A percentile compares a stretch with the other conserved stretches of the same genome.
Conservation (phyloP, 1,140 invertebrate genomes). For the Pseudoatta argentina region DNA sequence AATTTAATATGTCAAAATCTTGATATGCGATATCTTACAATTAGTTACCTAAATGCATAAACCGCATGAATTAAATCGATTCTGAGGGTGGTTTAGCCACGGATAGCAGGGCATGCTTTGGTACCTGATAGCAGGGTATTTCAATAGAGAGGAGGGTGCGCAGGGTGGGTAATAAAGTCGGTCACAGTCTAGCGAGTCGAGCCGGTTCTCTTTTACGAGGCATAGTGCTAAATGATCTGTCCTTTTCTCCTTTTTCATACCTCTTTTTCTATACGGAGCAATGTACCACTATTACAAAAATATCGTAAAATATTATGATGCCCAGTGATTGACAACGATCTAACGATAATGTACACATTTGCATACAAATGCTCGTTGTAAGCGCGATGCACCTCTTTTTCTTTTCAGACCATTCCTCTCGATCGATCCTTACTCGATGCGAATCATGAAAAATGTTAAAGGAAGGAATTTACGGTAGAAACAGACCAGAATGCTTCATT, state of each 20-base stretch:
- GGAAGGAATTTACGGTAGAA: conserved; percentile 44
- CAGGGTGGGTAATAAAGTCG: conserved; percentile 70
- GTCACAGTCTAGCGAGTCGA: conserved; percentile 76
- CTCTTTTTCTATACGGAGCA: conserved; percentile 43
- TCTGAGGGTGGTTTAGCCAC: not conserved
- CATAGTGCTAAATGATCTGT: conserved; percentile 81
- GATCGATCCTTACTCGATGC: conserved; percentile 19
- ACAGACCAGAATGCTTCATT: conserved; percentile 44
- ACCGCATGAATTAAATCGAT: not conserved
- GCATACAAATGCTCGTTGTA: not conserved
- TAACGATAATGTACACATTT: conserved; percentile 6
- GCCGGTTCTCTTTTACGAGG: conserved; percentile 78
- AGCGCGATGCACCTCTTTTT: not conserved
- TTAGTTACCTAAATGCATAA: not conserved
- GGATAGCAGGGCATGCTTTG: conserved; percentile 7
- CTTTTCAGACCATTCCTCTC: not conserved
- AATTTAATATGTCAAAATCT: not conserved
- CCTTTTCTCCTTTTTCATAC: conserved; percentile 73
- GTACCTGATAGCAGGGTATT: conserved; percentile 14
- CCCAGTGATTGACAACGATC: conserved; percentile 23
- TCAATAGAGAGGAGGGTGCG: conserved; percentile 29
- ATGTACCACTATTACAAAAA: conserved; percentile 67
- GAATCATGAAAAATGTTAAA: conserved; percentile 1
- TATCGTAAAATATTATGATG: conserved; percentile 73
- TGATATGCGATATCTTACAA: not conserved